These are phyloP conservation scores for Capra hircus DNA, from an alignment of 2,113 vertebrate species.

Conservation along the genomic window DNA sequence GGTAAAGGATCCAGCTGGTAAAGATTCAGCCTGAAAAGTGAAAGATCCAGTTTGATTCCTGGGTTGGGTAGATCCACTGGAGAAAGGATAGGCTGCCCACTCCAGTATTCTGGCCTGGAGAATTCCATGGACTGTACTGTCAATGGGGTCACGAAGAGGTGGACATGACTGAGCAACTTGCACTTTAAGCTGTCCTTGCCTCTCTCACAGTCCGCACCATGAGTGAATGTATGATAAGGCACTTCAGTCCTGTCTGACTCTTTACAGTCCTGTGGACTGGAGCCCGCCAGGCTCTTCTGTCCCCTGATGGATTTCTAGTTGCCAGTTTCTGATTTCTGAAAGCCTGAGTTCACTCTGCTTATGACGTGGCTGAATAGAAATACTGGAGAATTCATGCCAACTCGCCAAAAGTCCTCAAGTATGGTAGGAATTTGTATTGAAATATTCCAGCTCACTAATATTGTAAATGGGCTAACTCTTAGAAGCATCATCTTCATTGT, in stretches of 20 bases:
- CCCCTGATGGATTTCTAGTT: background rate
- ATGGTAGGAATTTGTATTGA: background rate
- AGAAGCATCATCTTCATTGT: background rate
- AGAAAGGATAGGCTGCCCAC: background rate
- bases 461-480: background rate
- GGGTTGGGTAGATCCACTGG: background rate
- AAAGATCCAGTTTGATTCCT: background rate
- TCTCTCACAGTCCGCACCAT: background rate
- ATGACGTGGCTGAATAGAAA: background rate
- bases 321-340: background rate
- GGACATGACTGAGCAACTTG: background rate
- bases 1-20: background rate
- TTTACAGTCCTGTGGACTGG: background rate
- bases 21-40: background rate
- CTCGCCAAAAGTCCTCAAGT: background rate
- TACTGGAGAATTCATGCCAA: background rate
- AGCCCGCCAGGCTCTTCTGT: background rate
- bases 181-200: rapidly evolving
- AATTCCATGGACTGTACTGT: background rate
- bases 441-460: background rate
- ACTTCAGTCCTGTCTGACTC: background rate
- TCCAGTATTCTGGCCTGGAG: background rate
- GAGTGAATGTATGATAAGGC: background rate
- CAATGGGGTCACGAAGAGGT: background rate
- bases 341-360: background rate